A percentile compares a stretch with the other conserved stretches of the same genome.
These are phyloP conservation scores for Cataglyphis hispanica DNA, from an alignment of 1,140 invertebrate genomes.

Conservation along the genomic window DNA sequence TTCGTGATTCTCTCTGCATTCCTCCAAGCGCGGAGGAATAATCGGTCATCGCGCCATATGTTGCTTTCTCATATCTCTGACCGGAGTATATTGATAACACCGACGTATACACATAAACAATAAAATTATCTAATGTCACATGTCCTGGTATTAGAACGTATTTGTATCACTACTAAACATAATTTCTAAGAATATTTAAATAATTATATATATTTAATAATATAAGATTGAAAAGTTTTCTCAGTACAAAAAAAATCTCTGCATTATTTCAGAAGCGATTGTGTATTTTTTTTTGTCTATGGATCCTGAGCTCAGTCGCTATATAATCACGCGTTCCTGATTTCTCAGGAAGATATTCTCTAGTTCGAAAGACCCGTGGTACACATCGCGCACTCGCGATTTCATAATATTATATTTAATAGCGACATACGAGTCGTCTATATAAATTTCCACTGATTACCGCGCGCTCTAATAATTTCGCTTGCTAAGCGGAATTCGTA, in stretches of 20 bases:
- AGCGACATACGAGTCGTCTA: conserved; percentile 55
- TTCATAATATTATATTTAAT: conserved; percentile 60
- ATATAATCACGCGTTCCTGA: conserved; percentile 47
- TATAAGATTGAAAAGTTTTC: conserved; percentile 23
- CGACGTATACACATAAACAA: not conserved
- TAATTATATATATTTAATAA: not conserved
- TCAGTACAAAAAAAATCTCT: conserved; percentile 4
- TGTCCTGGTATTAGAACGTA: too few species aligned
- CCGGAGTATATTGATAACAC: not conserved
- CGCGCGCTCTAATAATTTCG: conserved; percentile 58
- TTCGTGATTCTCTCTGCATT: conserved; percentile 34
- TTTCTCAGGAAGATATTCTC: conserved; percentile 38
- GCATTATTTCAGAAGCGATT: conserved; percentile 15
- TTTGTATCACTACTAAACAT: not conserved
- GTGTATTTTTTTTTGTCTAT: not conserved
- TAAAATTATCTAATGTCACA: not conserved
- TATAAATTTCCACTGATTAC: conserved; percentile 62
- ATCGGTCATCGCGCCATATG: not conserved
- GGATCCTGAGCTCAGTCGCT: not conserved
- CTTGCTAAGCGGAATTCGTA: conserved; percentile 59
- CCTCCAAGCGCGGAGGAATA: conserved; percentile 16
- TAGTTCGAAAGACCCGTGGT: not conserved
- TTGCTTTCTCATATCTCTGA: conserved; percentile 22
- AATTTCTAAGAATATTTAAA: not conserved
- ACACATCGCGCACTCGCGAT: conserved; percentile 2